phyloP scores from a whole-genome alignment of 2,888 invertebrate species.

The Plebejus melissa region DNA sequence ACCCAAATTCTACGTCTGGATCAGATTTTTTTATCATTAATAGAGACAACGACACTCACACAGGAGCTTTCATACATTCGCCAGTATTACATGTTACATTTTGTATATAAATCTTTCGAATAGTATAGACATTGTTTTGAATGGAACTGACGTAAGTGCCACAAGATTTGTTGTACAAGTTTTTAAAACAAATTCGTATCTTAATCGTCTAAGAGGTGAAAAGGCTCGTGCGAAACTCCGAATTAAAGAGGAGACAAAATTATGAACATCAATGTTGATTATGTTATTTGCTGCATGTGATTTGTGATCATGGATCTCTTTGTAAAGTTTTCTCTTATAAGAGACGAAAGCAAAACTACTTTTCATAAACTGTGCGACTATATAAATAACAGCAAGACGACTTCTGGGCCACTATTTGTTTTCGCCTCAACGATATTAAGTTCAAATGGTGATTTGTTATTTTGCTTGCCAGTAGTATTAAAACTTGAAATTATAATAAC shows the following conservation, averaged over 20 bases:
- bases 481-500: not conserved
- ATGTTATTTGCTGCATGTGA: conserved; percentile 2
- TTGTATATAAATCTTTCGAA: conserved; percentile 40
- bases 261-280: conserved; percentile 19
- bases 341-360: not conserved
- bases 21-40: conserved; percentile 35
- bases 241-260: conserved; percentile 8
- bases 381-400: not conserved
- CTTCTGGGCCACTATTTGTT: conserved; percentile 2
- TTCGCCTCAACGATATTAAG: conserved; percentile 16
- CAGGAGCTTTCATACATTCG: conserved; percentile 67
- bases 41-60: conserved; percentile 73
- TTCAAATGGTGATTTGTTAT: not conserved
- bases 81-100: conserved; percentile 47
- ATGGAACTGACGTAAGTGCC: conserved; percentile 67
- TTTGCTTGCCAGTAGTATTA: not conserved
- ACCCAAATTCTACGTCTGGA: conserved; percentile 29
- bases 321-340: conserved; percentile 4
- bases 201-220: conserved; percentile 39
- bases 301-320: conserved; percentile 28
- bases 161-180: conserved; percentile 53
- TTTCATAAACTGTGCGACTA: not conserved
- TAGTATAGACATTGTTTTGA: conserved; percentile 48
- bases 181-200: conserved; percentile 48
- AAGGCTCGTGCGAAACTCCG: conserved; percentile 17